Evolutionary conservation across 1,140 invertebrate species (phyloP).

Genomic region (Sinonovacula constricta): DNA sequence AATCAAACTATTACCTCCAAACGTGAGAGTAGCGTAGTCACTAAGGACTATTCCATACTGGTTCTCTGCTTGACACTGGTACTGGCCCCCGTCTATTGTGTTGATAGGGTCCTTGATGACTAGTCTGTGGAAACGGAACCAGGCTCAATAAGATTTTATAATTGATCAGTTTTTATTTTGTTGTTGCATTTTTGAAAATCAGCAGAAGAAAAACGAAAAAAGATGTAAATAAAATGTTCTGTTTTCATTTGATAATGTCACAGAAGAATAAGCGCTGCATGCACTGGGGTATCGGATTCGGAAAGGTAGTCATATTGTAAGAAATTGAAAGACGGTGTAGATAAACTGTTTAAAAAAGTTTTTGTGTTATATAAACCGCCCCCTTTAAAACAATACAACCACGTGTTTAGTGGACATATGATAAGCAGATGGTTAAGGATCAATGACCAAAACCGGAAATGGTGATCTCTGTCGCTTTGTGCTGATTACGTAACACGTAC

Average conservation of each 20-base stretch:
- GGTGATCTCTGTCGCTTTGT: too few relatives aligned
- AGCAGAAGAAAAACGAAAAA: too few relatives aligned
- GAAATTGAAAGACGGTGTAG: too few relatives aligned
- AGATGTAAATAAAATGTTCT: not conserved
- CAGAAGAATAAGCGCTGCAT: not conserved
- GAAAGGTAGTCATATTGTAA: not conserved
- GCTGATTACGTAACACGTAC: too few relatives aligned
- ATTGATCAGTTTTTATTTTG: too few relatives aligned
- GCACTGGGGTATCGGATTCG: not conserved
- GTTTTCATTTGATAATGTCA: not conserved
- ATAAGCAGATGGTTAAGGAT: too few relatives aligned
- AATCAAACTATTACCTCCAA: slow-evolving; percentile 91
- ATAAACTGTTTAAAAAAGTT: too few relatives aligned
- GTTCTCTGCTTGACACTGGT: slow-evolving; percentile 95
- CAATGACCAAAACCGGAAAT: too few relatives aligned
- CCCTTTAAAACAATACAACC: too few relatives aligned
- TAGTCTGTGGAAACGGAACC: slow-evolving; percentile 80
- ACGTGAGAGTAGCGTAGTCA: slow-evolving; percentile 91
- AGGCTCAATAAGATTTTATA: not conserved
- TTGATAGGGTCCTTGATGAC: slow-evolving; percentile 90
- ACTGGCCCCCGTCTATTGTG: slow-evolving; percentile 88
- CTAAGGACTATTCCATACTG: slow-evolving; percentile 94
- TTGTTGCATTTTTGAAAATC: too few relatives aligned
- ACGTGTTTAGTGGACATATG: too few relatives aligned
- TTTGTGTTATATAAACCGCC: too few relatives aligned